These are phyloP conservation scores for Scotopteryx bipunctaria DNA, from an alignment of 2,888 invertebrate genomes.

Conservation along the genomic window DNA sequence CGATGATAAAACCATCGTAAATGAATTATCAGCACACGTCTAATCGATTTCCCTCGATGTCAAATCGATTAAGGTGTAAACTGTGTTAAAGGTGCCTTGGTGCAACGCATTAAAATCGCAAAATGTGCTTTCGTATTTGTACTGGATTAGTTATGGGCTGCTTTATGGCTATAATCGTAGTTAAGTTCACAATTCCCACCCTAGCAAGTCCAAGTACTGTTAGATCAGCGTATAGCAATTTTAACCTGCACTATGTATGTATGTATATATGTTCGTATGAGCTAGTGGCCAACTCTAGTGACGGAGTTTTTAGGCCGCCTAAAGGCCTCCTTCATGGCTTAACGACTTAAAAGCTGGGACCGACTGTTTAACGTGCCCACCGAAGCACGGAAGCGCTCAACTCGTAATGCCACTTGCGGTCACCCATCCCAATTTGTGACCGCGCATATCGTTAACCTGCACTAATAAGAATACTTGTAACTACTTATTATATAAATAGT, in stretches of 20 bases:
- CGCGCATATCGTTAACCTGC: no score
- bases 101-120: conserved; percentile 59
- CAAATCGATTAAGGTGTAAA: conserved; percentile 80
- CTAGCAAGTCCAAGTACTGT: conserved; percentile 1
- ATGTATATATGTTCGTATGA: no score
- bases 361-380: no score
- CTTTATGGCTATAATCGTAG: conserved; percentile 61
- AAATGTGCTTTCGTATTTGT: conserved; percentile 68
- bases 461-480: no score
- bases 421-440: no score
- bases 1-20: conserved; percentile 67
- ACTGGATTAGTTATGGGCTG: conserved; percentile 66
- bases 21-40: conserved; percentile 67
- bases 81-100: conserved; percentile 65
- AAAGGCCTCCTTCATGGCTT: no score
- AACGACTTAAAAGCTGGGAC: no score
- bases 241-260: background rate
- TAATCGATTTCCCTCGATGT: conserved; percentile 78
- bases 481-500: no score
- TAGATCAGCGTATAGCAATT: conserved; percentile 1
- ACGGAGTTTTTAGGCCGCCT: no score
- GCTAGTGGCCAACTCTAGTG: no score
- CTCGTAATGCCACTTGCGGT: no score
- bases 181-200: conserved; percentile 34
- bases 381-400: no score